Percentiles rank a stretch among this genome's conserved stretches.
These are phyloP conservation scores for Martes flavigula DNA, from an alignment of 2,797 vertebrate genomes.

Conservation along the genomic window DNA sequence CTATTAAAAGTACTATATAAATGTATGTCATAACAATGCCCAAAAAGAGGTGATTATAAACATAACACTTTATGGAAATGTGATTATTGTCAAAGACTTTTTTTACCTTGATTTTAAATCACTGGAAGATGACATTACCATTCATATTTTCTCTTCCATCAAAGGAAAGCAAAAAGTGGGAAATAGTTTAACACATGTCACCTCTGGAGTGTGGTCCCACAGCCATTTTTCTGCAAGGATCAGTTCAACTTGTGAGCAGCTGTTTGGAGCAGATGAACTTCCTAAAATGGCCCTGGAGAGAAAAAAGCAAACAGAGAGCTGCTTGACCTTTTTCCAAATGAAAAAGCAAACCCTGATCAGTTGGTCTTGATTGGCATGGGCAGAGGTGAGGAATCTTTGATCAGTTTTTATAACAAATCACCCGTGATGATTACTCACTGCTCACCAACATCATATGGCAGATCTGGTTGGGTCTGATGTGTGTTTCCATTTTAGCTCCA, in stretches of 20 bases:
- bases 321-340: conserved; percentile 65
- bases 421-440: conserved; percentile 19
- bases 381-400: conserved; percentile 49
- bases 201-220: neutral
- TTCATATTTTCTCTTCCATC: conserved; percentile 18
- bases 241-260: conserved; percentile 30
- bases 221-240: conserved; percentile 42
- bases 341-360: conserved; percentile 47
- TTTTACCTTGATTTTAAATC: neutral
- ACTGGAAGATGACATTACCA: neutral
- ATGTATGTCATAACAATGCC: neutral
- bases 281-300: conserved; percentile 44
- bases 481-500: conserved; percentile 29
- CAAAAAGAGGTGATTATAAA: neutral
- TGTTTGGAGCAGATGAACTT: conserved; percentile 61
- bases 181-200: conserved; percentile 10
- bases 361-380: conserved; percentile 58
- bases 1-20: neutral
- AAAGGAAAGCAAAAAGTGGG: neutral
- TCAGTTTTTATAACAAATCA: conserved; percentile 18
- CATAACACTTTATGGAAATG: neutral
- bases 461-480: neutral
- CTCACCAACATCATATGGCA: neutral
- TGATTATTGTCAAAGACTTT: neutral
- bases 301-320: conserved; percentile 49